Evolutionary conservation across 2,888 invertebrate genomes (phyloP).

Genomic region (Lathronympha strigana): DNA sequence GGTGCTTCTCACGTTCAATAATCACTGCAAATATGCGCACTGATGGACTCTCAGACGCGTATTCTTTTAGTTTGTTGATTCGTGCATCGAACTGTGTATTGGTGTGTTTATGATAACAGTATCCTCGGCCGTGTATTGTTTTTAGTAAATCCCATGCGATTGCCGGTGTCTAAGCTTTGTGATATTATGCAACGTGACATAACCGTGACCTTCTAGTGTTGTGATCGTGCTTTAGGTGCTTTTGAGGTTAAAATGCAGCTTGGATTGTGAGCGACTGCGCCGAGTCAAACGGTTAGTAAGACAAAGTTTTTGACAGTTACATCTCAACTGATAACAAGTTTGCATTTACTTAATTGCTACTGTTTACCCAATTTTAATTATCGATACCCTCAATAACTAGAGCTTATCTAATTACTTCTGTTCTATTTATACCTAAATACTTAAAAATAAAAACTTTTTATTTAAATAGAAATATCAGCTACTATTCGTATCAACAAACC

Average conservation of each 20-base stretch:
- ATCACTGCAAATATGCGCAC: conserved; percentile 73
- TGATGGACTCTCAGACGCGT: conserved; percentile 66
- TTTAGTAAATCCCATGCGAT: conserved; percentile 66
- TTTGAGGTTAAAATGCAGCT: conserved; percentile 83
- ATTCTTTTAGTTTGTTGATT: conserved; percentile 73
- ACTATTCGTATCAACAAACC: not conserved
- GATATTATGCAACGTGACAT: conserved; percentile 79
- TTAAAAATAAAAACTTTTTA: conserved; percentile 1
- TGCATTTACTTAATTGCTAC: conserved; percentile 60
- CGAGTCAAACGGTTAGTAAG: conserved; percentile 80
- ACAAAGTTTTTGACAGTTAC: conserved; percentile 60
- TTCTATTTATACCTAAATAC: not conserved
- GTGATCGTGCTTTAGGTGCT: conserved; percentile 77
- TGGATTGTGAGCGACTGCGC: conserved; percentile 81
- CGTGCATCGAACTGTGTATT: conserved; percentile 79
- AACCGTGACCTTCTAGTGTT: conserved; percentile 80
- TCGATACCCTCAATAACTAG: not conserved
- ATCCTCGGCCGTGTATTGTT: conserved; percentile 76
- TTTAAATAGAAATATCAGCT: not conserved
- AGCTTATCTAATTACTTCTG: not conserved
- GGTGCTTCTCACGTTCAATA: conserved; percentile 68
- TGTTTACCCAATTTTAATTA: conserved; percentile 42
- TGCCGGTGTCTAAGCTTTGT: conserved; percentile 72
- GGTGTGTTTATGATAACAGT: conserved; percentile 82
- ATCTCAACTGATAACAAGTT: conserved; percentile 67